Percentiles rank a stretch among this genome's conserved stretches.
These are phyloP conservation scores for Podocnemis expansa DNA, from an alignment of 2,113 vertebrate species.

Conservation along the genomic window DNA sequence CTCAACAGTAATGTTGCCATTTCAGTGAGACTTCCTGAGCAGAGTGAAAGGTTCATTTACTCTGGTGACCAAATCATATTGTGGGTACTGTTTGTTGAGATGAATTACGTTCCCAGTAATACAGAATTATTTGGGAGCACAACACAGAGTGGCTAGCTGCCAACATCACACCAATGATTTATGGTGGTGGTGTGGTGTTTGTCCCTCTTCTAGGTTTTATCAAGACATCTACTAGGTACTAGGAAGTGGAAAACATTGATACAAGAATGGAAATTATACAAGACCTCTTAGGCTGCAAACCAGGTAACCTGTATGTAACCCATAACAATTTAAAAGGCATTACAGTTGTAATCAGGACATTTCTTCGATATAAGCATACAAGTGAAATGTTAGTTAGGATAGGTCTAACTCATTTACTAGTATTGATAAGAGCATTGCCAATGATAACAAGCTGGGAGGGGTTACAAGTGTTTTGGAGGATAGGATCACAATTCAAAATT, in stretches of 20 bases:
- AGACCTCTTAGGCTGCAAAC: no score
- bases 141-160: not conserved
- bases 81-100: not conserved
- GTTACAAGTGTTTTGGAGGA: no score
- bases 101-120: not conserved
- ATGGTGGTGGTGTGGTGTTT: not conserved
- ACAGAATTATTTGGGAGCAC: not conserved
- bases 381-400: no score
- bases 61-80: slow-evolving; percentile 25
- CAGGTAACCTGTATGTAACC: no score
- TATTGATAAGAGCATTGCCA: no score
- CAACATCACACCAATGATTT: not conserved
- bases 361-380: no score
- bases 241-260: slow-evolving; percentile 37
- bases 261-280: not conserved
- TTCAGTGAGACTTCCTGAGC: slow-evolving; percentile 2
- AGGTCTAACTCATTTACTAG: no score
- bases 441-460: no score
- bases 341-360: no score
- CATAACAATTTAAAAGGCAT: no score
- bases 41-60: not conserved
- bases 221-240: not conserved
- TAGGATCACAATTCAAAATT: no score
- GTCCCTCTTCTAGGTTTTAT: not conserved
- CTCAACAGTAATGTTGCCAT: not conserved